Evolutionary conservation across 2,113 vertebrate species (phyloP).

Genomic region (Dissostichus mawsoni): DNA sequence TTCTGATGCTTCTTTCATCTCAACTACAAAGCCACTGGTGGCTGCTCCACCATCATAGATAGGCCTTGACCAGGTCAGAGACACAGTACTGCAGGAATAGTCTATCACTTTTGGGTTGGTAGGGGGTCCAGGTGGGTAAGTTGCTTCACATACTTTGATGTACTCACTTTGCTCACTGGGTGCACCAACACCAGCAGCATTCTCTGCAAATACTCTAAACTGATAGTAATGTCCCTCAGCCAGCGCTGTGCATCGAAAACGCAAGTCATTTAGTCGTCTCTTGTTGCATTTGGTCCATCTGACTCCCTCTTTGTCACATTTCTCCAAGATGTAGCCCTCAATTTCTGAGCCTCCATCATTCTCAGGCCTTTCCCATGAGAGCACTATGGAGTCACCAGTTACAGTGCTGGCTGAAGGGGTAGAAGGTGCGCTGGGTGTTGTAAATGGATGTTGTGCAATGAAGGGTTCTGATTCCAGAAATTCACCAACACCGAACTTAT

Average conservation of each 20-base stretch:
- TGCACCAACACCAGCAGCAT: constrained; percentile 92
- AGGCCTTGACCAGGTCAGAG: constrained; percentile 94
- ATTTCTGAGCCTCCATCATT: constrained; percentile 95
- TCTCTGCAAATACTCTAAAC: constrained; percentile 96
- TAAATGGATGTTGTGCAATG: constrained; percentile 94
- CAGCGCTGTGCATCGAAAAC: constrained; percentile 92
- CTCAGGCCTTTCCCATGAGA: constrained; percentile 93
- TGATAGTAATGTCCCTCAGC: constrained; percentile 95
- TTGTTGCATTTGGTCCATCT: constrained; percentile 98
- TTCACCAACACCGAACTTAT: constrained; percentile 96
- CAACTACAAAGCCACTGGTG: constrained; percentile 91
- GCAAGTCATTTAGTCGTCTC: constrained; percentile 91
- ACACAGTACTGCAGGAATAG: constrained; percentile 91
- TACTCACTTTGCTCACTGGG: constrained; percentile 93
- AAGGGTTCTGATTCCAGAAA: constrained; percentile 94
- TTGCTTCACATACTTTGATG: constrained; percentile 92
- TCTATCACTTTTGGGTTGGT: constrained; percentile 95
- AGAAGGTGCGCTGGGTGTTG: constrained; percentile 90
- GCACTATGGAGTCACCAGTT: constrained; percentile 92
- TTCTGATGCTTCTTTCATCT: constrained; percentile 89
- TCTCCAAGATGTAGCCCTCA: constrained; percentile 96
- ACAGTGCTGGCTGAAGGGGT: constrained; percentile 90
- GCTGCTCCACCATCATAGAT: constrained; percentile 95
- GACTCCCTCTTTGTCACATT: constrained; percentile 95
- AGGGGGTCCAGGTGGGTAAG: constrained; percentile 95